Conservation (phyloP, 2,888 invertebrate species). For the Tinea pellionella region DNA sequence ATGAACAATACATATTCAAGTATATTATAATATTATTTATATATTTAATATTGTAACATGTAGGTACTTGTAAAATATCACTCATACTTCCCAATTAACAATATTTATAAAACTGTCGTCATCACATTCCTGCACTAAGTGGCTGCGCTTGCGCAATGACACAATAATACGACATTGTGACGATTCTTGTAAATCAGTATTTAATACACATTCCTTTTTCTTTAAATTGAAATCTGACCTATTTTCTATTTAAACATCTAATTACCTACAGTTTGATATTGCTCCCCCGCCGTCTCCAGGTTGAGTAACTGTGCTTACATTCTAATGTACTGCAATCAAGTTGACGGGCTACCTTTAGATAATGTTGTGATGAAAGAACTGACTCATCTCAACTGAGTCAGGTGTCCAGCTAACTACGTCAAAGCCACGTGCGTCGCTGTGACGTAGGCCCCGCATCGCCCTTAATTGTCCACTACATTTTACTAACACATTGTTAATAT, state of each 20-base stretch:
- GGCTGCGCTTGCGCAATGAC: neutral
- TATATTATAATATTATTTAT: neutral
- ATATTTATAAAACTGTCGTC: neutral
- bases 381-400: neutral
- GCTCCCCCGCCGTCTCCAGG: neutral
- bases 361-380: neutral
- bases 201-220: neutral
- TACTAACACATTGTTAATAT: neutral
- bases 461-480: neutral
- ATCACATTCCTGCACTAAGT: conserved; percentile 3
- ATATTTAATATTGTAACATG: neutral
- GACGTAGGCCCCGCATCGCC: conserved; percentile 15
- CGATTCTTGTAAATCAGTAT: neutral
- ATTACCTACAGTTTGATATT: neutral
- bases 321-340: neutral
- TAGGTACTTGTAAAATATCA: neutral
- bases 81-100: neutral
- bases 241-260: neutral
- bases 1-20: too few relatives aligned
- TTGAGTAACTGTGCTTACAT: neutral
- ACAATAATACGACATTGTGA: neutral
- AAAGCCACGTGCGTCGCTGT: conserved; percentile 36
- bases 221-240: neutral
- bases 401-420: conserved; percentile 35
- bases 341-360: neutral